These are phyloP conservation scores for Ladona fulva DNA, from an alignment of 1,140 invertebrate species.

Conservation along the genomic window DNA sequence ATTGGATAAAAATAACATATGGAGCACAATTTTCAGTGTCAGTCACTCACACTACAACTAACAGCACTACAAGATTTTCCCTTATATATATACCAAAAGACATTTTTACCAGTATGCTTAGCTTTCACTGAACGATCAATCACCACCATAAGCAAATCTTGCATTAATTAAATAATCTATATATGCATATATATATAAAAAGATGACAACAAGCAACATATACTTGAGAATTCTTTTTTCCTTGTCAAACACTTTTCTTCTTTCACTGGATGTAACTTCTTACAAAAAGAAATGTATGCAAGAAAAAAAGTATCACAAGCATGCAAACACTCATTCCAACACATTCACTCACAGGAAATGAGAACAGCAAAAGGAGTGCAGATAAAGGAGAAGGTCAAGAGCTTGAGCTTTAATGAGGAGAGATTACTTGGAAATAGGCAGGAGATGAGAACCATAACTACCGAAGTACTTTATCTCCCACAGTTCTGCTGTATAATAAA, in stretches of 20 bases:
- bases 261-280: conserved; percentile 11
- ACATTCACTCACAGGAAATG: neutral
- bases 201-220: conserved; percentile 18
- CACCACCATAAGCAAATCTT: conserved; percentile 11
- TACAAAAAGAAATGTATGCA: conserved; percentile 4
- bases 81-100: neutral
- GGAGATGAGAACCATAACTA: too few species aligned
- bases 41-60: neutral
- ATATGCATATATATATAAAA: conserved; percentile 19
- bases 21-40: neutral
- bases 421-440: too few species aligned
- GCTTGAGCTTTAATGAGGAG: too few species aligned
- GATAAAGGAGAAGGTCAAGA: neutral
- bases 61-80: neutral
- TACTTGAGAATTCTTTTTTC: conserved; percentile 11
- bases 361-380: neutral
- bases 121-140: conserved; percentile 1
- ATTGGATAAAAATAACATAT: neutral
- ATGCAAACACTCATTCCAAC: neutral
- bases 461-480: too few species aligned
- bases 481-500: too few species aligned
- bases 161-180: conserved; percentile 2
- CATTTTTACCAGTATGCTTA: conserved; percentile 3
- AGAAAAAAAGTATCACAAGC: neutral
- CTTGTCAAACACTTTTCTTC: neutral